Conservation (phyloP, 1,140 invertebrate genomes). For the Alviniconcha marisindica region DNA sequence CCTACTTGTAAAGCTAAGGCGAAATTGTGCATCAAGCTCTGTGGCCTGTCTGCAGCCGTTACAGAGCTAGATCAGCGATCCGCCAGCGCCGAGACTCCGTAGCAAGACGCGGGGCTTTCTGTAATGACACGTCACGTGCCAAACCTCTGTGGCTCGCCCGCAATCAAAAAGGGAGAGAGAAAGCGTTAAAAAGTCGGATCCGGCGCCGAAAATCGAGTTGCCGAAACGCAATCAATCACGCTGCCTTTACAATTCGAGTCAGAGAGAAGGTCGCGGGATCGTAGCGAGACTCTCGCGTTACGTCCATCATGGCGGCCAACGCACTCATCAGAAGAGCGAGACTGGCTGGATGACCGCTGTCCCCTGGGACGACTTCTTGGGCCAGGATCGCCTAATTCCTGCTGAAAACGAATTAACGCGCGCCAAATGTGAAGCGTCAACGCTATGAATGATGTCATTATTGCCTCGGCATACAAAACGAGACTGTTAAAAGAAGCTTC, state of each 20-base stretch:
- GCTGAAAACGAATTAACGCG: constrained; percentile 31
- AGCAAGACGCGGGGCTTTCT: not conserved
- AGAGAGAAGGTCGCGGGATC: constrained; percentile 3
- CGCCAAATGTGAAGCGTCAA: constrained; percentile 30
- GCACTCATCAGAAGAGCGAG: not conserved
- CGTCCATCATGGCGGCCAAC: not conserved
- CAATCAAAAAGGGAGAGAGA: constrained; percentile 29
- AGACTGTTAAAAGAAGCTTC: too few species aligned
- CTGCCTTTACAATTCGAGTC: constrained; percentile 27
- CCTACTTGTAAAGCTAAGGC: too few species aligned
- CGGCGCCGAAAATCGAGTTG: constrained; percentile 37
- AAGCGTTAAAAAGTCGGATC: constrained; percentile 37
- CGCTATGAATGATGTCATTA: constrained; percentile 12
- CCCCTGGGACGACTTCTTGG: constrained; percentile 19
- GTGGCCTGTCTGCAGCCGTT: too few species aligned
- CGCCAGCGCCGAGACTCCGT: too few species aligned
- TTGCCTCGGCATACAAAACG: not conserved
- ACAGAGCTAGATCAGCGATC: too few species aligned
- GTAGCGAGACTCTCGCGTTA: not conserved
- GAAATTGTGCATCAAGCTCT: too few species aligned
- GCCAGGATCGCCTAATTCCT: constrained; percentile 34
- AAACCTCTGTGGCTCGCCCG: not conserved
- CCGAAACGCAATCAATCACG: constrained; percentile 39
- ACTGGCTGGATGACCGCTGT: not conserved
- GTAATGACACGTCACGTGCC: too few species aligned